Evolutionary conservation across 2,113 vertebrate genomes (phyloP).

Genomic region (Chionodraco myersi): DNA sequence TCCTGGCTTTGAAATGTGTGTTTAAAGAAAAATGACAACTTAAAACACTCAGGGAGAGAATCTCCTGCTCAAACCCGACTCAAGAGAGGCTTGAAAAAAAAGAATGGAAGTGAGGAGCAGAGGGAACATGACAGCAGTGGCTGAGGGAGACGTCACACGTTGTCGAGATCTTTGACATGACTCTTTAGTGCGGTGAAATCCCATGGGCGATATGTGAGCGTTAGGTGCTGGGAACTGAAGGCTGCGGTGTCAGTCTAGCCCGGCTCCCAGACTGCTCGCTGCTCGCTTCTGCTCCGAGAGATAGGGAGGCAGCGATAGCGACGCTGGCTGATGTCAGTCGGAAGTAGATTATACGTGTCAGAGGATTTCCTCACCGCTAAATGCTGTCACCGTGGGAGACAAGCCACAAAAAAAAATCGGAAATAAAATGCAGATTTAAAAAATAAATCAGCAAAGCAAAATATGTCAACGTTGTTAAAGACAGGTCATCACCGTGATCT

Average conservation of each 20-base stretch:
- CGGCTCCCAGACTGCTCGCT: slow-evolving; percentile 42
- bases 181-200: slow-evolving; percentile 73
- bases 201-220: slow-evolving; percentile 59
- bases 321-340: slow-evolving; percentile 50
- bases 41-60: slow-evolving; percentile 74
- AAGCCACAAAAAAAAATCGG: background rate
- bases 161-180: slow-evolving; percentile 77
- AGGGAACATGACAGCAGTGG: slow-evolving; percentile 76
- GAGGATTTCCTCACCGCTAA: slow-evolving; percentile 46
- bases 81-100: slow-evolving; percentile 47
- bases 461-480: background rate
- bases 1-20: slow-evolving; percentile 81
- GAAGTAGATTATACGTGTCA: slow-evolving; percentile 48
- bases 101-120: slow-evolving; percentile 45
- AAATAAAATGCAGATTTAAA: background rate
- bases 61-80: slow-evolving; percentile 65
- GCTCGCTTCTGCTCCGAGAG: slow-evolving; percentile 31
- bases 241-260: slow-evolving; percentile 62
- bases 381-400: slow-evolving; percentile 6
- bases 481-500: background rate
- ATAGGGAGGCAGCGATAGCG: slow-evolving; percentile 42
- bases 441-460: background rate
- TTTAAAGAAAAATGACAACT: slow-evolving; percentile 82
- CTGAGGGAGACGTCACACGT: slow-evolving; percentile 74
- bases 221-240: slow-evolving; percentile 50